Percentiles rank a stretch among this genome's conserved stretches.
Conservation (phyloP, 2,113 vertebrate genomes). For the Tamias sibiricus region DNA sequence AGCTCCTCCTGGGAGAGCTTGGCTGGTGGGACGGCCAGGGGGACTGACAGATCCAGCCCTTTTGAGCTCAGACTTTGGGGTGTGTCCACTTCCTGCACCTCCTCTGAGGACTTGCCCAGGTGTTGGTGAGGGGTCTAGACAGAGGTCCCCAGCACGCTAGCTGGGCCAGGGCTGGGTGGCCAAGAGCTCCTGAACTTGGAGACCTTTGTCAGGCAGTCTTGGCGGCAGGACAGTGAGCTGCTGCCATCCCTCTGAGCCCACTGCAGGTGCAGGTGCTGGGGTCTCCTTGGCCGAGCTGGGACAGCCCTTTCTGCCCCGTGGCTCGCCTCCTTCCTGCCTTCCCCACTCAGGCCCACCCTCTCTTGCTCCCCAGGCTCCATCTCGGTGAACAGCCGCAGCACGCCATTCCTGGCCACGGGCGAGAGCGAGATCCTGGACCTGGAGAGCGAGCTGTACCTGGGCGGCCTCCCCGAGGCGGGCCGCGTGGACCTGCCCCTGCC, state of each 20-base stretch:
- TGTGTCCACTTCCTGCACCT: not conserved
- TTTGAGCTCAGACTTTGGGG: not conserved
- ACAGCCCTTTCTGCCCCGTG: not conserved
- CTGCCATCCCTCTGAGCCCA: not conserved
- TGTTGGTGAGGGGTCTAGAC: not conserved
- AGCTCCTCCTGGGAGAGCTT: not conserved
- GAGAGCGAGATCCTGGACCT: slow-evolving; percentile 96
- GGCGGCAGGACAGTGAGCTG: not conserved
- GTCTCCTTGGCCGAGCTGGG: not conserved
- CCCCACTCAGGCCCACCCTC: not conserved
- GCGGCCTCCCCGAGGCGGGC: slow-evolving; percentile 92
- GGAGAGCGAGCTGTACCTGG: slow-evolving; percentile 94
- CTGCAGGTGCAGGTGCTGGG: not conserved
- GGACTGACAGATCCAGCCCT: not conserved
- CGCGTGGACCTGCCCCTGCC: slow-evolving; percentile 89
- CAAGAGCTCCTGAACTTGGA: not conserved
- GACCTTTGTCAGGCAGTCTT: not conserved
- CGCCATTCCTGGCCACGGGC: slow-evolving; percentile 92
- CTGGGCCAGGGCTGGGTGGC: not conserved
- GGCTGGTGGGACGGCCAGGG: not conserved
- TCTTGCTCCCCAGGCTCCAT: slow-evolving; percentile 89
- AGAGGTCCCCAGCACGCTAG: not conserved
- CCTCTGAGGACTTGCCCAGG: not conserved
- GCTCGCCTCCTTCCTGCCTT: not conserved
- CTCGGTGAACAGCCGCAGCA: slow-evolving; percentile 93